phyloP scores from a whole-genome alignment of 2,888 invertebrate genomes.

The Philereme transversata region DNA sequence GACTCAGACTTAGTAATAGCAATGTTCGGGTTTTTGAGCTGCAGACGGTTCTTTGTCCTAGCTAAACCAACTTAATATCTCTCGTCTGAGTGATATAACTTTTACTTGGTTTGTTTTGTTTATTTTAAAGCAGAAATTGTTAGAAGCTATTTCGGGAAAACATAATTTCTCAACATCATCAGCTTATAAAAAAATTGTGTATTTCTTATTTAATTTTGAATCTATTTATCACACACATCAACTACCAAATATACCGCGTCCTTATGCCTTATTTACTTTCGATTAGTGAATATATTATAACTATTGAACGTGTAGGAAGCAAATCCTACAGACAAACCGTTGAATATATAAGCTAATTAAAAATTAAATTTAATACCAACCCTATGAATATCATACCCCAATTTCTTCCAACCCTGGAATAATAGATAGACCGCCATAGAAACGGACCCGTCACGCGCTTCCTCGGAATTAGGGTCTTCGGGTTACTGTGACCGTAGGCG shows the following conservation, averaged over 20 bases:
- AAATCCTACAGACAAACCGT: too few relatives aligned
- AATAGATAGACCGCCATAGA: constrained; percentile 30
- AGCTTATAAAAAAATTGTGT: too few relatives aligned
- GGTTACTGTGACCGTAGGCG: constrained; percentile 33
- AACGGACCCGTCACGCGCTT: constrained; percentile 24
- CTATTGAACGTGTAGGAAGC: too few relatives aligned
- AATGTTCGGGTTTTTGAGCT: constrained; percentile 6
- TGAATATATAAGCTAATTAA: constrained; percentile 4
- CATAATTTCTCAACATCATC: too few relatives aligned
- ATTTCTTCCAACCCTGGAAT: constrained; percentile 27
- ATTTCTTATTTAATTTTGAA: too few relatives aligned
- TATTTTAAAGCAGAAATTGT: constrained; percentile 9
- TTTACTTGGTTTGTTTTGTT: constrained; percentile 22
- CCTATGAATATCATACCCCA: constrained; percentile 17
- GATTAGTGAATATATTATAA: too few relatives aligned
- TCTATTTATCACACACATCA: too few relatives aligned
- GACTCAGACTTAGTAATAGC: background rate
- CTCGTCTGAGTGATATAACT: constrained; percentile 29
- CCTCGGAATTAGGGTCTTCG: constrained; percentile 29
- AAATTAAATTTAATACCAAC: constrained; percentile 25
- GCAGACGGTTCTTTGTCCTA: constrained; percentile 24
- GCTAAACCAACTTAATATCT: constrained; percentile 23
- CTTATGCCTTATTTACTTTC: too few relatives aligned
- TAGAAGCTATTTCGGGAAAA: too few relatives aligned
- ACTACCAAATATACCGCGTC: too few relatives aligned